These are phyloP conservation scores for Fragum whitleyi DNA, from an alignment of 2,888 invertebrate species.

Conservation along the genomic window DNA sequence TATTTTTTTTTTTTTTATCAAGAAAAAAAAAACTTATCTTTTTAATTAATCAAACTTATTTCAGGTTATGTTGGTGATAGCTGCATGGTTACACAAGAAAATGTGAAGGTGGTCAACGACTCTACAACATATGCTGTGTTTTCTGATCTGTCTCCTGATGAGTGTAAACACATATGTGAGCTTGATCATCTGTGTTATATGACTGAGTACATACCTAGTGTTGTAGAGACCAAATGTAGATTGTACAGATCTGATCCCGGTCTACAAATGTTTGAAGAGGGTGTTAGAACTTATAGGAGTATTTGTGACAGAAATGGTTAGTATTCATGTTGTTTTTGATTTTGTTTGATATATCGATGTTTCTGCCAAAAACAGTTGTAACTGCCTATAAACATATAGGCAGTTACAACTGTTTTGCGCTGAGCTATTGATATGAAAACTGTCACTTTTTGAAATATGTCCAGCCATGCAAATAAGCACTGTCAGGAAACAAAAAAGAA, in stretches of 20 bases:
- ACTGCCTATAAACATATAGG: too few species aligned
- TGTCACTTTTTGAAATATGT: too few species aligned
- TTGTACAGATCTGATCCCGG: background rate
- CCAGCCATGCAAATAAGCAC: too few species aligned
- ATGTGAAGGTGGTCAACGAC: background rate
- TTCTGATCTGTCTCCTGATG: background rate
- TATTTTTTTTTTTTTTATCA: too few species aligned
- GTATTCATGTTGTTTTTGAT: background rate
- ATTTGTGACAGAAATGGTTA: background rate
- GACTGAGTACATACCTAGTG: background rate
- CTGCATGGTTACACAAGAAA: slow-evolving; percentile 6
- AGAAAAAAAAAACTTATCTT: too few species aligned
- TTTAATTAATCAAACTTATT: too few species aligned
- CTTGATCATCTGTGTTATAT: background rate
- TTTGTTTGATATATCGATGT: too few species aligned
- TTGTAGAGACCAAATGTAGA: background rate
- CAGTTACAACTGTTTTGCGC: too few species aligned
- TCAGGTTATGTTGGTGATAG: background rate
- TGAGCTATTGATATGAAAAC: too few species aligned
- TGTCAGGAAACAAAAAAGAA: too few species aligned
- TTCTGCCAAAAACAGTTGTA: too few species aligned
- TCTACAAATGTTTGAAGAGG: background rate
- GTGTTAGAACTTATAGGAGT: background rate
- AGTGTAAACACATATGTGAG: background rate
- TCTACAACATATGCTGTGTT: background rate